Evolutionary conservation across 1,140 invertebrate genomes (phyloP).

Genomic region (Bombus vancouverensis): DNA sequence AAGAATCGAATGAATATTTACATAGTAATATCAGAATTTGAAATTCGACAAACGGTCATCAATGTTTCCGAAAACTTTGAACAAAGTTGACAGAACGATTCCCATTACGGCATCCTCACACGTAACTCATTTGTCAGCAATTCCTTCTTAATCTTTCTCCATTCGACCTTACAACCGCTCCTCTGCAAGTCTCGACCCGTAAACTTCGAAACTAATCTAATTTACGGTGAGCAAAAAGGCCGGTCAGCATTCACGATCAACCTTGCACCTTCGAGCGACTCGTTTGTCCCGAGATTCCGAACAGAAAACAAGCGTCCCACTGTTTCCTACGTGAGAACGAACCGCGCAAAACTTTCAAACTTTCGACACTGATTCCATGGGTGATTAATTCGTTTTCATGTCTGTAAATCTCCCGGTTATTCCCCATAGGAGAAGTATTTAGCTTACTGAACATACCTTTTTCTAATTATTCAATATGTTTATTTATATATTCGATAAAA

Average conservation of each 20-base stretch:
- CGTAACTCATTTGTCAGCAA: conserved; percentile 57
- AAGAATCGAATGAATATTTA: not conserved
- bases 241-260: conserved; percentile 49
- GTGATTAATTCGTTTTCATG: conserved; percentile 42
- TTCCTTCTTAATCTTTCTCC: conserved; percentile 54
- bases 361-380: conserved; percentile 8
- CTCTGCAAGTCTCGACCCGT: conserved; percentile 20
- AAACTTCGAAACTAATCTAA: conserved; percentile 61
- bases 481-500: too few relatives aligned
- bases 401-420: not conserved
- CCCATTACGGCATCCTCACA: conserved; percentile 44
- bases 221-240: conserved; percentile 50
- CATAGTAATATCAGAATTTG: not conserved
- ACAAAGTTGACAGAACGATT: conserved; percentile 24
- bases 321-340: conserved; percentile 28
- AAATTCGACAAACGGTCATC: not conserved
- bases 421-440: not conserved
- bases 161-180: conserved; percentile 47
- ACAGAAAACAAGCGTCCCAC: conserved; percentile 28
- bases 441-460: too few relatives aligned
- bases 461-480: too few relatives aligned
- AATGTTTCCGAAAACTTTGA: not conserved
- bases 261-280: conserved; percentile 47
- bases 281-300: conserved; percentile 37
- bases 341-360: conserved; percentile 19